Evolutionary conservation across 2,888 invertebrate species (phyloP).

Genomic region (Noctua comes): DNA sequence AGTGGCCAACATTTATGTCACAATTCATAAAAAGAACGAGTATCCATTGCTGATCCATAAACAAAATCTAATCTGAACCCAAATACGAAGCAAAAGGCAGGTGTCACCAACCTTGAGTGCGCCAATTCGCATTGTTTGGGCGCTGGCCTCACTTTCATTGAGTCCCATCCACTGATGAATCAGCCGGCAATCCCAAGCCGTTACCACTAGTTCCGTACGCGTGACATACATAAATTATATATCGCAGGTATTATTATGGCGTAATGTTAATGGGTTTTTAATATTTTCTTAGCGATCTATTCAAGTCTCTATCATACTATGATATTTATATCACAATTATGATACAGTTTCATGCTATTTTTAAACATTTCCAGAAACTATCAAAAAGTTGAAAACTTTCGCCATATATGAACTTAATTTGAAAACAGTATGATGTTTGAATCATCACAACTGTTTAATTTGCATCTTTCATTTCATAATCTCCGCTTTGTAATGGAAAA

Average conservation of each 20-base stretch:
- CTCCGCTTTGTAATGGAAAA: no score
- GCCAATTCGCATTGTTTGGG: conserved; percentile 68
- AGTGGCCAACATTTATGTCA: neutral
- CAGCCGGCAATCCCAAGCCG: conserved; percentile 85
- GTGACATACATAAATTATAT: conserved; percentile 80
- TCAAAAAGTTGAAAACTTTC: neutral
- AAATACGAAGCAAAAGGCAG: conserved; percentile 24
- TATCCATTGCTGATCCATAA: neutral
- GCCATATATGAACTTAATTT: neutral
- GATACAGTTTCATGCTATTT: no score
- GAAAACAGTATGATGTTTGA: neutral
- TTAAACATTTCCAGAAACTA: neutral
- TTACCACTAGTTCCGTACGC: conserved; percentile 80
- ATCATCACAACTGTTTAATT: neutral
- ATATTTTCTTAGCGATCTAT: neutral
- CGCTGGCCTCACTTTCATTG: conserved; percentile 78
- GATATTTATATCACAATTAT: neutral
- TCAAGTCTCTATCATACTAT: neutral
- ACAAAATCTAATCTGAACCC: conserved; percentile 32
- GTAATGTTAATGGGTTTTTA: neutral
- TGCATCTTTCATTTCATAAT: no score
- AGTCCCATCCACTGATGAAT: conserved; percentile 78
- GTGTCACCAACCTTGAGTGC: conserved; percentile 62
- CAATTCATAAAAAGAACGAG: neutral
- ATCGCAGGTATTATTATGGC: conserved; percentile 21